A percentile compares a stretch with the other conserved stretches of the same genome.
Evolutionary conservation across 2,888 invertebrate genomes (phyloP).

Genomic region (Apamea crenata): DNA sequence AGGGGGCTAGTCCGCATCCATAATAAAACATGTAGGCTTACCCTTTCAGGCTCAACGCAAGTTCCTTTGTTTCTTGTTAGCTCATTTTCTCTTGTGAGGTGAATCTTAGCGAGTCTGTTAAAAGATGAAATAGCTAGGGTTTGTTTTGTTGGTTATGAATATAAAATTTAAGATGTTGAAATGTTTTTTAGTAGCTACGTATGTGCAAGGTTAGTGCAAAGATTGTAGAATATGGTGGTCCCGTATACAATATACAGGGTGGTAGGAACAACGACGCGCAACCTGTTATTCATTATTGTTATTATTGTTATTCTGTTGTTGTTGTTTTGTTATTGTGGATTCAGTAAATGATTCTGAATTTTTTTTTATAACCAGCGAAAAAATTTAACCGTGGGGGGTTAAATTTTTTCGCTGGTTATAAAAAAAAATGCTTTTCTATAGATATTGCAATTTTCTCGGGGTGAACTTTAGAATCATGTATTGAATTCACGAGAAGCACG

Average conservation of each 20-base stretch:
- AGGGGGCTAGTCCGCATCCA: conserved; percentile 2
- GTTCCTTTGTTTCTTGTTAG: conserved; percentile 17
- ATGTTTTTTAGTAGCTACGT: background rate
- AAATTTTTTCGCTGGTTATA: too few species aligned
- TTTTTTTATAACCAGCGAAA: too few species aligned
- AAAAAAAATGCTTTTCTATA: too few species aligned
- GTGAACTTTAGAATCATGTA: background rate
- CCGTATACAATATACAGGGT: background rate
- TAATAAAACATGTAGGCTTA: conserved; percentile 18
- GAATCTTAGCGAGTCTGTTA: background rate
- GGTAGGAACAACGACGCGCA: too few species aligned
- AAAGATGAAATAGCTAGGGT: background rate
- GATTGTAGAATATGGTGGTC: background rate
- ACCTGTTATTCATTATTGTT: too few species aligned
- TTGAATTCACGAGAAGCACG: background rate
- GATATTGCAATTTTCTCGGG: background rate
- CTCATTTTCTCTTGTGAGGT: conserved; percentile 18
- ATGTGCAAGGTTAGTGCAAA: background rate
- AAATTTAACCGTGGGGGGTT: too few species aligned
- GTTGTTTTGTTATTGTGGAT: too few species aligned
- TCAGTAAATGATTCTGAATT: too few species aligned
- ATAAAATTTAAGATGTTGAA: background rate
- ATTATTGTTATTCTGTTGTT: too few species aligned
- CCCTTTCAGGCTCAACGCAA: conserved; percentile 28
- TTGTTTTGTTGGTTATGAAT: conserved; percentile 3